Evolutionary conservation across 2,797 vertebrate species (phyloP), one percentile per base, ranked within the genome.

Genomic region (Pipistrellus nathusii): DNA sequence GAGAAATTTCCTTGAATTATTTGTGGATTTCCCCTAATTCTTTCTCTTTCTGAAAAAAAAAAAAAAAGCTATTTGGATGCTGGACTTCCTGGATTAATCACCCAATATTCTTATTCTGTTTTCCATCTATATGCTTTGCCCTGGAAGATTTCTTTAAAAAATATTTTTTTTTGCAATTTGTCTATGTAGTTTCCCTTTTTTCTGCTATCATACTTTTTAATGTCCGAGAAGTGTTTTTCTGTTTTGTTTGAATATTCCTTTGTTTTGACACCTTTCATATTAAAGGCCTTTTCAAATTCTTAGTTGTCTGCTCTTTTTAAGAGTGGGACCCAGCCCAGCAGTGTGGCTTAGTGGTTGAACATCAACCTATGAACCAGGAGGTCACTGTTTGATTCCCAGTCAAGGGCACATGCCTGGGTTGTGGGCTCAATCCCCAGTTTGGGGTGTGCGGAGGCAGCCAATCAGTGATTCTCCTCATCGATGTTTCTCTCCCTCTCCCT

Each of bases 231-330:
- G 6, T 80, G 75, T 78, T 55, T 32, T 75, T 75, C 25, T 51
- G 46, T 51, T 78, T 20, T 88, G 44, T 76, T 83, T 71, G 68
- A 88, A 64, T 90, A 68, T 30, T 38, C 35, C 51, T 88, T 93
- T 90, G 68, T 90, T 93, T 90, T 93, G 85, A 46, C 32, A 71
- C 86, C 41, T 89, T 96, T 93, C 32, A 30, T 73, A 85, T 85
- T 93, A 91, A 96, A 96, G 73, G 11, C 46, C 62, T 95, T 91
- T 62, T 77, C 57, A 86, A 68, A 94, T 83, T 95, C 69, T 90
- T 93, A 69, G 30, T 59, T 95, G 46, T 77, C 64, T 88, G 8
- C 53, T 91, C 48, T 91, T 90, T 81, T 88, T 93, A 69, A 76
- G 69, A 94, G 30, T 87, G 46, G 44, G 30, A 80, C 4, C 5